phyloP scores from a whole-genome alignment of 2,113 vertebrate species.

The Saiga tatarica region DNA sequence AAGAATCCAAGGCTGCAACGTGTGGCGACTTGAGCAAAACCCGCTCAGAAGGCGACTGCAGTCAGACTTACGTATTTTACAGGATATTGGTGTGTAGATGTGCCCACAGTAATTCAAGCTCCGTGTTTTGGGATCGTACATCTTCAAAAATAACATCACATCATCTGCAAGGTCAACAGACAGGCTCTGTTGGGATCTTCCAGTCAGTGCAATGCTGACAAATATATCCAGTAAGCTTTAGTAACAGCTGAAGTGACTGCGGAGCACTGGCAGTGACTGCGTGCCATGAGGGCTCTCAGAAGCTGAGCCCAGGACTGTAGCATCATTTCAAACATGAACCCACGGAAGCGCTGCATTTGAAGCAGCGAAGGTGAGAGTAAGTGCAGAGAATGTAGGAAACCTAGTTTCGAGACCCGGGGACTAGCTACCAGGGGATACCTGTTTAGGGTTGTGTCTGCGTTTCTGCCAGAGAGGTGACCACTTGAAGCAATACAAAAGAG shows the following conservation, averaged over 20 bases:
- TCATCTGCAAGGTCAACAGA: constrained; percentile 87
- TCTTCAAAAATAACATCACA: constrained; percentile 99
- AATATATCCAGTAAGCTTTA: fast-evolving
- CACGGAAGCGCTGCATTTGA: fast-evolving
- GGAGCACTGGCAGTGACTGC: fast-evolving
- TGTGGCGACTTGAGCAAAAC: fast-evolving
- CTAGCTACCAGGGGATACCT: no score
- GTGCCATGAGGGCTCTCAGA: neutral
- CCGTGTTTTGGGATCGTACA: constrained; percentile 99
- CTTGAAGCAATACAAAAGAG: neutral
- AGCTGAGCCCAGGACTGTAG: neutral
- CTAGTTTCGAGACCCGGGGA: neutral
- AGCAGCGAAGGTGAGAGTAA: fast-evolving
- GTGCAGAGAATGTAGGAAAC: neutral
- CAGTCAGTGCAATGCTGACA: neutral
- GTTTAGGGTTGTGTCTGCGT: fast-evolving
- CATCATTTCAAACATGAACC: neutral
- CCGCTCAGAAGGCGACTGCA: fast-evolving
- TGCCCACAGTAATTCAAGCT: constrained; percentile 99
- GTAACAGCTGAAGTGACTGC: fast-evolving
- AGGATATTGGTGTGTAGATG: constrained; percentile 99
- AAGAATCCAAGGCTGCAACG: neutral
- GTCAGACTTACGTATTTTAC: constrained; percentile 97
- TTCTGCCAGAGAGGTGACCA: neutral
- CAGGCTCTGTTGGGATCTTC: neutral